Base-by-base conservation (phyloP, 2,797 vertebrate genomes). In the Austrolebias charrua region DNA sequence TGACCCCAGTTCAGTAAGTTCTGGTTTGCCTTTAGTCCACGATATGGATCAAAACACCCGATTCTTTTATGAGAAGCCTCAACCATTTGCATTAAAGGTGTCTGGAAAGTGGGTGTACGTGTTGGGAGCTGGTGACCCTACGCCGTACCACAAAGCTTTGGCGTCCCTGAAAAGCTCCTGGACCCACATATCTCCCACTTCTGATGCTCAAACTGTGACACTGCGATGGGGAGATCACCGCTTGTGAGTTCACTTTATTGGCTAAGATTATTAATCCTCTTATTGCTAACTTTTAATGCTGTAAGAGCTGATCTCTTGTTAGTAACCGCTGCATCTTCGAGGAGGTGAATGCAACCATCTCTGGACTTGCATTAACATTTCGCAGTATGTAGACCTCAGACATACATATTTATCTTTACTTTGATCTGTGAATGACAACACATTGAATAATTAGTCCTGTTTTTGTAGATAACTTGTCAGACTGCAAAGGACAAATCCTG, bases 71-170 rank as follows among this genome's bases (percentile, higher is more conserved):
- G 38, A 40, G 9, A 40, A 4, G 3, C 3, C 13, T 28, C 15
- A 56, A 14, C 28, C 24, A 18, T 66, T 9, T 63, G 35, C 1
- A 12, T 66, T 29, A 8, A 88, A 92, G 90, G 33, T 90, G 3
- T 86, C 86, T 69, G 90, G 90, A 15, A 90, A 83, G 66, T 92
- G 90, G 90, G 83, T 91, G 59, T 91, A 89, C 19, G 86, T 84
- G 56, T 80, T 90, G 88, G 90, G 89, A 58, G 83, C 89, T 28
- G 89, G 85, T 20, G 89, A 90, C 59, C 90, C 90, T 1, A 52
- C 69, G 44, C 69, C 62, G 1, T 91, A 91, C 70, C 88, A 90
- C 79, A 83, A 76, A 55, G 90, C 89, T 7, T 60, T 92, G 76
- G 84, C 73, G 57, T 82, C 85, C 13, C 56, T 90, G 65, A 87